Conservation (phyloP, 2,113 vertebrate genomes). For the Isurus oxyrinchus region DNA sequence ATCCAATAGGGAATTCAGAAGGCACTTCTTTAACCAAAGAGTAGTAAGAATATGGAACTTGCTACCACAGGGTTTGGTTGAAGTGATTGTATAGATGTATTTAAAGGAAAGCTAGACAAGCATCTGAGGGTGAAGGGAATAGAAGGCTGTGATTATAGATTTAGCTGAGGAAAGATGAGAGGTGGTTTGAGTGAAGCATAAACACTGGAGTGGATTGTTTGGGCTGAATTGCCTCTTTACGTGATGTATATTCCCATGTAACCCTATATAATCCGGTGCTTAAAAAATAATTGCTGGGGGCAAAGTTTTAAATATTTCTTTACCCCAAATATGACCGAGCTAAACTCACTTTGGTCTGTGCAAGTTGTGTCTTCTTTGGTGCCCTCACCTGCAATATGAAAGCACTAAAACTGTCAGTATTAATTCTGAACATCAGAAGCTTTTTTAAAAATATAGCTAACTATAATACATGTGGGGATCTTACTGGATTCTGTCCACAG, state of each 20-base stretch:
- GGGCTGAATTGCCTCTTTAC: background rate
- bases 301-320: background rate
- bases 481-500: background rate
- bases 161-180: background rate
- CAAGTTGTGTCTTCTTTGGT: background rate
- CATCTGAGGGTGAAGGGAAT: too few relatives aligned
- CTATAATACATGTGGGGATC: background rate
- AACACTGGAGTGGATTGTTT: background rate
- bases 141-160: background rate
- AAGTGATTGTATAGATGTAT: background rate
- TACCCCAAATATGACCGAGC: background rate
- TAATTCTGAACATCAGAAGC: background rate
- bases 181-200: background rate
- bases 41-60: background rate
- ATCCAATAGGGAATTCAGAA: too few relatives aligned
- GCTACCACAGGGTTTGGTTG: background rate
- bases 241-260: background rate
- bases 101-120: background rate
- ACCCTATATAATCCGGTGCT: background rate
- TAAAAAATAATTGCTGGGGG: background rate
- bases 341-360: background rate
- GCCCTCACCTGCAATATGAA: background rate
- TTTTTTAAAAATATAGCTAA: background rate
- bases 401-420: background rate
- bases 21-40: background rate